Evolutionary conservation across 2,113 vertebrate genomes (phyloP).

Genomic region (Acanthochromis polyacanthus): DNA sequence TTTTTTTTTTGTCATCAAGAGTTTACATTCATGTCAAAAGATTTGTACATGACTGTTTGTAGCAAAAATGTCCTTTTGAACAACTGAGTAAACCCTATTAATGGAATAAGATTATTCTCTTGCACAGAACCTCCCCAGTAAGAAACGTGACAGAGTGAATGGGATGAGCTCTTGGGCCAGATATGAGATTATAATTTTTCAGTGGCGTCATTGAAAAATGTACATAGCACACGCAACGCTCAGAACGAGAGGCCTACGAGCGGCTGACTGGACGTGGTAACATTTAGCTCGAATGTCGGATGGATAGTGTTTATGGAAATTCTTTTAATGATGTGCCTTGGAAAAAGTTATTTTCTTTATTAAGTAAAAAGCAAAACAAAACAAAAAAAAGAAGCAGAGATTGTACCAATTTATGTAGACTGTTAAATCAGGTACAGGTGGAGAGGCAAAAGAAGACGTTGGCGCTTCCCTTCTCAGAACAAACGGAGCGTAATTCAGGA

Average conservation of each 20-base stretch:
- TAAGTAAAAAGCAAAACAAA: not conserved
- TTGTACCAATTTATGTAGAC: slow-evolving; percentile 57
- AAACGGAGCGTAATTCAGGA: slow-evolving; percentile 14
- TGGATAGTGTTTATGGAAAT: slow-evolving; percentile 56
- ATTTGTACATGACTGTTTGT: slow-evolving; percentile 84
- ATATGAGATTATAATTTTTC: slow-evolving; percentile 72
- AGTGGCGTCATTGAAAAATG: slow-evolving; percentile 59
- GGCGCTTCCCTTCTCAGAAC: slow-evolving; percentile 1
- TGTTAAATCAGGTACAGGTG: slow-evolving; percentile 33
- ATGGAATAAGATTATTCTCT: slow-evolving; percentile 79
- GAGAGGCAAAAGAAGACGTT: slow-evolving; percentile 15
- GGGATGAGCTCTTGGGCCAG: slow-evolving; percentile 44
- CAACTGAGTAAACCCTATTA: slow-evolving; percentile 78
- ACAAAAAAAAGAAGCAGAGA: slow-evolving; percentile 33
- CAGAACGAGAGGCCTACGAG: slow-evolving; percentile 16
- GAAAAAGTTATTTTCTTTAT: slow-evolving; percentile 64
- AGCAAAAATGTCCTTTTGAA: slow-evolving; percentile 85
- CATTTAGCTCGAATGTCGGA: slow-evolving; percentile 44
- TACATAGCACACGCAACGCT: slow-evolving; percentile 51
- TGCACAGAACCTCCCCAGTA: slow-evolving; percentile 88
- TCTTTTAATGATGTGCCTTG: slow-evolving; percentile 80
- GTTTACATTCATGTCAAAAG: slow-evolving; percentile 85
- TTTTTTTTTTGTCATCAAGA: slow-evolving; percentile 56
- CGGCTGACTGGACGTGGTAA: slow-evolving; percentile 32
- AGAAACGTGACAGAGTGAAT: slow-evolving; percentile 29